A percentile compares a stretch with the other conserved stretches of the same genome.
Conservation (phyloP, 2,113 vertebrate genomes). For the Microtus pennsylvanicus region DNA sequence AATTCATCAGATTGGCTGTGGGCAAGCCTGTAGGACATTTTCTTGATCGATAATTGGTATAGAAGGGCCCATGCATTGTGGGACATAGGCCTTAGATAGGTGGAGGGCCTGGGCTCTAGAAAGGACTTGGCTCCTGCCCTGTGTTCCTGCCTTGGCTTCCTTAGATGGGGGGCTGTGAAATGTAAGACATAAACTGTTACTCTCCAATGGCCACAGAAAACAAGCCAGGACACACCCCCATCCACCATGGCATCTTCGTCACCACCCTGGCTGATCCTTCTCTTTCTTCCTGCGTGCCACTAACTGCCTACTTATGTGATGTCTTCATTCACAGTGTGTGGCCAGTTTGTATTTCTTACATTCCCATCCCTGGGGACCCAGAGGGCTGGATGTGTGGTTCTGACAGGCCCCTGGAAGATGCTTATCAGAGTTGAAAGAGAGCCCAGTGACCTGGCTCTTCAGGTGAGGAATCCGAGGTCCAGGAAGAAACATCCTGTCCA, state of each 20-base stretch:
- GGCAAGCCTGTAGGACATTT: background rate
- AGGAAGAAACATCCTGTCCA: background rate
- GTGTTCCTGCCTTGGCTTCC: background rate
- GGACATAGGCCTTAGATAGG: background rate
- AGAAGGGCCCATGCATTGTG: background rate
- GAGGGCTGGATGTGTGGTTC: background rate
- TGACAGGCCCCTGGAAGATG: background rate
- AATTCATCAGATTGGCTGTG: background rate
- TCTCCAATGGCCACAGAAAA: background rate
- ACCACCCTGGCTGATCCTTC: background rate
- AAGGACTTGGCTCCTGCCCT: background rate
- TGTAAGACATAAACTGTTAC: background rate
- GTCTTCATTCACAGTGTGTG: background rate
- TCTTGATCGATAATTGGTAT: background rate
- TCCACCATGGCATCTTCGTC: fast-evolving
- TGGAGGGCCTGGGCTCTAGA: background rate
- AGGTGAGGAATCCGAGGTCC: constrained; percentile 27
- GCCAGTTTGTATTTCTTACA: background rate
- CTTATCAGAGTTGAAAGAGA: background rate
- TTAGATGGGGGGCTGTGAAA: background rate
- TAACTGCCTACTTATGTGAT: background rate
- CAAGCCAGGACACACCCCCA: background rate
- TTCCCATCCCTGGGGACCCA: background rate
- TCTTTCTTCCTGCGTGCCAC: background rate
- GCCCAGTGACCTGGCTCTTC: background rate